A percentile compares a stretch with the other conserved stretches of the same genome.
Evolutionary conservation across 2,797 vertebrate species (phyloP).

Genomic region (Glyptemys insculpta): DNA sequence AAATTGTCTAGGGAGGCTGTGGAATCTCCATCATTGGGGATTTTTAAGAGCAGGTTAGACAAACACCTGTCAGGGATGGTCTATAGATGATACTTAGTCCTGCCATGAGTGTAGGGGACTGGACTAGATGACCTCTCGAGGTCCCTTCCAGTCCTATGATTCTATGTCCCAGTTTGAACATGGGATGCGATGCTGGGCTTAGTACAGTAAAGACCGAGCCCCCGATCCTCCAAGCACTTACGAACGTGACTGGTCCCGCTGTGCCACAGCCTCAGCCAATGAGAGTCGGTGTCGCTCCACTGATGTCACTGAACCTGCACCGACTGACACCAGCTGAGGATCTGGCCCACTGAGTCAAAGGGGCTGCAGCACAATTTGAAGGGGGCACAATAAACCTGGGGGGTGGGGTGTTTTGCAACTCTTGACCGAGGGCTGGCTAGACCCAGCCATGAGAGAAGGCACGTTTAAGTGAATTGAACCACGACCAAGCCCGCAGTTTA

Average conservation of each 20-base stretch:
- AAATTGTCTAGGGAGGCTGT: too few species aligned
- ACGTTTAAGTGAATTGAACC: not conserved
- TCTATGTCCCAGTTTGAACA: not conserved
- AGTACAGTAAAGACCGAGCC: too few species aligned
- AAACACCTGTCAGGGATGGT: too few species aligned
- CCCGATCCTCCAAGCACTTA: not conserved
- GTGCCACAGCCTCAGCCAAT: not conserved
- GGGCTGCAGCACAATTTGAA: not conserved
- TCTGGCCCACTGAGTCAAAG: not conserved
- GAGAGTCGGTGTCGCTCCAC: not conserved
- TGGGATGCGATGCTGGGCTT: not conserved
- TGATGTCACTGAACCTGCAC: not conserved
- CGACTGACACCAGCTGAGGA: not conserved
- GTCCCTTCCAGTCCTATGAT: not conserved
- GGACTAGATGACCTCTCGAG: too few species aligned
- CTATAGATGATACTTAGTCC: too few species aligned
- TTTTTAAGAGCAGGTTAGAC: too few species aligned
- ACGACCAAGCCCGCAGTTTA: not conserved
- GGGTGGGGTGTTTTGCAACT: not conserved
- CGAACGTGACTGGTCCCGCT: fast-evolving
- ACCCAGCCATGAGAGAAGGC: not conserved
- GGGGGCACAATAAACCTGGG: not conserved
- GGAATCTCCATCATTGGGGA: too few species aligned
- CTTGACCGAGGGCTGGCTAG: not conserved
- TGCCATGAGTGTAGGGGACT: too few species aligned